Percentiles rank a stretch among this genome's conserved stretches.
These are phyloP conservation scores for Hypanus sabinus DNA, from an alignment of 2,113 vertebrate genomes.

Conservation along the genomic window DNA sequence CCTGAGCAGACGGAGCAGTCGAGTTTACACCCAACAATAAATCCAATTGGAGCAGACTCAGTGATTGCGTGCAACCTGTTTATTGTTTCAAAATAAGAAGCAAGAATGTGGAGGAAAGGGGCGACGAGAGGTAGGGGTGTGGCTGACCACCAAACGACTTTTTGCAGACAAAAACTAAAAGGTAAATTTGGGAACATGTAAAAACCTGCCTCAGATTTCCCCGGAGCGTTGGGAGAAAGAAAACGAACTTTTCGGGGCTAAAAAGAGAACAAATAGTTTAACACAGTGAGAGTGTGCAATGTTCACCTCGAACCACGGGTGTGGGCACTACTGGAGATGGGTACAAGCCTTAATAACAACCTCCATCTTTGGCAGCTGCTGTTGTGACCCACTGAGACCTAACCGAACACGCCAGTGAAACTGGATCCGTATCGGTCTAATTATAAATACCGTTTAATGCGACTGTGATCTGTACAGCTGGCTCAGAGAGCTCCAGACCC, in stretches of 20 bases:
- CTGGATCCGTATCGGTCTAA: background rate
- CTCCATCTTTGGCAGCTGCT: background rate
- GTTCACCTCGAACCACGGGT: background rate
- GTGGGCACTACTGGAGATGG: background rate
- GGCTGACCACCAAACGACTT: background rate
- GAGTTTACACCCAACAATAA: background rate
- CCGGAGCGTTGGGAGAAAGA: background rate
- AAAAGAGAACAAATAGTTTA: background rate
- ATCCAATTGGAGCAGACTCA: background rate
- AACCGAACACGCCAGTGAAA: background rate
- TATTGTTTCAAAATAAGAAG: background rate
- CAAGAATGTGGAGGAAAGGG: background rate
- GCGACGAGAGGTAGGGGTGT: no score
- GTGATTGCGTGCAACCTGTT: background rate
- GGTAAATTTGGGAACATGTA: background rate
- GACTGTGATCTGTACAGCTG: background rate
- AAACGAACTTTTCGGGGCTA: background rate
- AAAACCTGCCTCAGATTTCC: background rate
- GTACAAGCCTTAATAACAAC: background rate
- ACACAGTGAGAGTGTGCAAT: no score
- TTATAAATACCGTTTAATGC: background rate
- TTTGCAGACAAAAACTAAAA: background rate
- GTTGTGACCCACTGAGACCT: background rate
- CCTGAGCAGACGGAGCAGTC: background rate
- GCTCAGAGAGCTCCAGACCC: background rate